A percentile compares a stretch with the other conserved stretches of the same genome.
Evolutionary conservation across 2,888 invertebrate species (phyloP).

Genomic region (Mythimna albipuncta): DNA sequence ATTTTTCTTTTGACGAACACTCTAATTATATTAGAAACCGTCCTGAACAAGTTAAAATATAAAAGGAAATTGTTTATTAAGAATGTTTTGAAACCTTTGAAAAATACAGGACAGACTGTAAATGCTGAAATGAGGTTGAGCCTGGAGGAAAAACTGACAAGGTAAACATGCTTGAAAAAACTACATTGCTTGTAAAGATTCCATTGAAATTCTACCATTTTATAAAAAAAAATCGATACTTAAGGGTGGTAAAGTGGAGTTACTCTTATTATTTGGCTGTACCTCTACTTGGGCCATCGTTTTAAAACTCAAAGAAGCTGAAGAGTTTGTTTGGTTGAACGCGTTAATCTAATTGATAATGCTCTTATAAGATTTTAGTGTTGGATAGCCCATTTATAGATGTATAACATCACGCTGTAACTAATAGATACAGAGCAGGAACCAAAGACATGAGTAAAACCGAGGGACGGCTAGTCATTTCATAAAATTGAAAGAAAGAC

Average conservation of each 20-base stretch:
- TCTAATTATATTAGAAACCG: conserved; percentile 50
- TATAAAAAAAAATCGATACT: too few relatives aligned
- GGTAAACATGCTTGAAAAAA: background rate
- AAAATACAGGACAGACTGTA: conserved; percentile 7
- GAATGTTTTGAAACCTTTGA: conserved; percentile 28
- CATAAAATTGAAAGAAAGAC: too few relatives aligned
- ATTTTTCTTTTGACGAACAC: conserved; percentile 35
- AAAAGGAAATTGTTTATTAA: conserved; percentile 25
- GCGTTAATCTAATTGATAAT: too few relatives aligned
- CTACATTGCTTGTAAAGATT: background rate
- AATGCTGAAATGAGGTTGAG: conserved; percentile 7
- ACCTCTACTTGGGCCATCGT: background rate
- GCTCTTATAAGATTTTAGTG: too few relatives aligned
- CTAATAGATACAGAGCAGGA: too few relatives aligned
- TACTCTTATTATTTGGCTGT: background rate
- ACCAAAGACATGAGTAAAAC: too few relatives aligned
- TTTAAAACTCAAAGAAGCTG: background rate
- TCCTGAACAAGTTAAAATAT: conserved; percentile 8
- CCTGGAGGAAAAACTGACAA: background rate
- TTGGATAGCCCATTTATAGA: too few relatives aligned
- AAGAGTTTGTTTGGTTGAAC: too few relatives aligned
- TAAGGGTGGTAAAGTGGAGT: background rate
- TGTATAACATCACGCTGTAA: too few relatives aligned
- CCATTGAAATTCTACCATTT: background rate
- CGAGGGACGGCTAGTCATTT: too few relatives aligned